phyloP scores from a whole-genome alignment of 2,797 vertebrate genomes.

The Darevskia mixta region DNA sequence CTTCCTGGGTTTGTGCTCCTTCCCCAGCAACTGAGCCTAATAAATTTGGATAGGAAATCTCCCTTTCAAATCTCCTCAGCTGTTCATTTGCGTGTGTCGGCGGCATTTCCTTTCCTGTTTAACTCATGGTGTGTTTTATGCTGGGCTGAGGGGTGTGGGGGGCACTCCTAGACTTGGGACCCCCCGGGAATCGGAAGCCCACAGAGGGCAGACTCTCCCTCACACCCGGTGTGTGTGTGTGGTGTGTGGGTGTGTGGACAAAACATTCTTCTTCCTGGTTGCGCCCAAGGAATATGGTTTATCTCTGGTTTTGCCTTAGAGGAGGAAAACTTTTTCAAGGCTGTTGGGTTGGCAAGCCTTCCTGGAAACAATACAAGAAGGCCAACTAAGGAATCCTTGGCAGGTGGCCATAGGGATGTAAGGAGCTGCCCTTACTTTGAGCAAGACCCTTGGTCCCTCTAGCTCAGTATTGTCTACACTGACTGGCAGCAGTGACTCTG shows the following conservation, averaged over 20 bases:
- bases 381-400: too few species aligned
- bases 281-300: background rate
- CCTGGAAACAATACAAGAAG: too few species aligned
- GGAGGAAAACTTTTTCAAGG: background rate
- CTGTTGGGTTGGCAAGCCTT: too few species aligned
- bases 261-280: too few species aligned
- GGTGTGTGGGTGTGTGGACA: too few species aligned
- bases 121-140: background rate
- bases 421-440: too few species aligned
- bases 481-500: too few species aligned
- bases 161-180: background rate
- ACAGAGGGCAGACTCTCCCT: too few species aligned
- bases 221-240: too few species aligned
- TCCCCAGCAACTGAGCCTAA: background rate
- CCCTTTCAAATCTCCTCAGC: slow-evolving; percentile 14
- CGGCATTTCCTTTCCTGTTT: background rate
- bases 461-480: too few species aligned
- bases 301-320: background rate
- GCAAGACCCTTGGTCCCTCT: too few species aligned
- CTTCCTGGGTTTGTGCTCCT: background rate
- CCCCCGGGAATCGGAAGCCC: background rate
- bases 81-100: background rate
- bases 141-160: background rate
- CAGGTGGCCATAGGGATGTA: too few species aligned
- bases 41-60: slow-evolving; percentile 5